Conservation (phyloP, 2,797 vertebrate species). For the Alfaro cultratus region DNA sequence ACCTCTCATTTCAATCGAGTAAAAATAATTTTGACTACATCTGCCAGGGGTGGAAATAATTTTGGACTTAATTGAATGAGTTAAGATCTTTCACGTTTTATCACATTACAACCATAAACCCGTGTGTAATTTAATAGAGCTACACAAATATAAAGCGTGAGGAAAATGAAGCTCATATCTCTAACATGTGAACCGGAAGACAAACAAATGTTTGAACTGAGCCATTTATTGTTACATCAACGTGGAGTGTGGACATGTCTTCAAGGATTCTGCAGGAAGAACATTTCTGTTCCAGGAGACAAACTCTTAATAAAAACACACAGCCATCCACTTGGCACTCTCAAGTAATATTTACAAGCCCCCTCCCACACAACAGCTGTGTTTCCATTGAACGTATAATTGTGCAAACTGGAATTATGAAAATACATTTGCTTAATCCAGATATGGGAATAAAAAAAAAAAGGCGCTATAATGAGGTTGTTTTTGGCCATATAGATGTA, state of each 20-base stretch:
- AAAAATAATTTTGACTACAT: neutral
- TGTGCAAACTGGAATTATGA: no score
- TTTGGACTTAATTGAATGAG: neutral
- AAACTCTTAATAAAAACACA: constrained; percentile 9
- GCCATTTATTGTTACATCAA: constrained; percentile 67
- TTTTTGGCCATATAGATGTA: no score
- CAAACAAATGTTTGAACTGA: constrained; percentile 33
- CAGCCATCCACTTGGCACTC: neutral
- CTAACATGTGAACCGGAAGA: neutral
- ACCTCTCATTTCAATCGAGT: neutral
- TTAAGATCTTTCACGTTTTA: neutral
- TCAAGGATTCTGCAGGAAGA: constrained; percentile 21
- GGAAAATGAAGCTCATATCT: neutral
- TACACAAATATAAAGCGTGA: neutral
- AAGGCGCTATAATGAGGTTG: no score
- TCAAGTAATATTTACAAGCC: neutral
- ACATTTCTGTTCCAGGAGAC: constrained; percentile 9
- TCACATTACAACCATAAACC: neutral
- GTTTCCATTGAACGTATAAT: no score
- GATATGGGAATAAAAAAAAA: no score
- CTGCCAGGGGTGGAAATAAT: neutral
- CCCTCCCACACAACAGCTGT: neutral
- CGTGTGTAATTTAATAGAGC: neutral
- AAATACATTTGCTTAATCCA: no score
- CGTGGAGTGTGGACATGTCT: constrained; percentile 10